Evolutionary conservation across 1,140 invertebrate species (phyloP), one percentile per base, ranked within the genome.

Genomic region (Antheraea pernyi): DNA sequence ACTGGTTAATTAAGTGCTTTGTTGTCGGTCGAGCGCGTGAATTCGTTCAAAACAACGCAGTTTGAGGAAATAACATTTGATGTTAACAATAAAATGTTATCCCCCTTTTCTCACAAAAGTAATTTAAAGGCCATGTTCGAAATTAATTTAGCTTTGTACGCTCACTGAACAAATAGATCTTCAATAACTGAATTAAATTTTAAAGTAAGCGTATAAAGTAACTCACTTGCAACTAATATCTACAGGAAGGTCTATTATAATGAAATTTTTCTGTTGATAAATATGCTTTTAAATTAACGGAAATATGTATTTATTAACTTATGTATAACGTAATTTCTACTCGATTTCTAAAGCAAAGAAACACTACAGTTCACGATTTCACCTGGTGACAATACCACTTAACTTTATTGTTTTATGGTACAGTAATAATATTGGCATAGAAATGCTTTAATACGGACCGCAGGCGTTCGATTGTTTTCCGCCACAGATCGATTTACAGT

Each of bases 381-480:
- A 53, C 46, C 4, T 16, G 16, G 46, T 30, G 61, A 70, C 65
- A 60, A 71, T 67, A 59, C 70, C 68, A 74, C 61, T 77, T 76
- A 75, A 73, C 65, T 79, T 70, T 80, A 83, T 85, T 85, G 79
- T 85, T 85, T 83, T 82, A 81, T 81, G 75, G 72, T 69, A 65
- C 77, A 75, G 79, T 86, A 84, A 82, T 82, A 85, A 82, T 83
- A 85, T 86, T 85, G 82, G 81, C 72, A 76, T 73, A 76, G 72
- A 69, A 75, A 75, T 71, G 67, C 65, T 65, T 37, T 68, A 63
- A 60, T 67, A 67, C 67, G 68, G 70, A 69, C 74, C 60, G 59
- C 63, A 60, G 30, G 72, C 73, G 70, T 81, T 46, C 79, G 77
- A 85, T 86, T 83, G 80, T 83, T 53, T 80, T 85, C 82, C 80